Evolutionary conservation across 2,888 invertebrate species (phyloP), one percentile per base, ranked within the genome.

Genomic region (Trichogramma dendrolimi): DNA sequence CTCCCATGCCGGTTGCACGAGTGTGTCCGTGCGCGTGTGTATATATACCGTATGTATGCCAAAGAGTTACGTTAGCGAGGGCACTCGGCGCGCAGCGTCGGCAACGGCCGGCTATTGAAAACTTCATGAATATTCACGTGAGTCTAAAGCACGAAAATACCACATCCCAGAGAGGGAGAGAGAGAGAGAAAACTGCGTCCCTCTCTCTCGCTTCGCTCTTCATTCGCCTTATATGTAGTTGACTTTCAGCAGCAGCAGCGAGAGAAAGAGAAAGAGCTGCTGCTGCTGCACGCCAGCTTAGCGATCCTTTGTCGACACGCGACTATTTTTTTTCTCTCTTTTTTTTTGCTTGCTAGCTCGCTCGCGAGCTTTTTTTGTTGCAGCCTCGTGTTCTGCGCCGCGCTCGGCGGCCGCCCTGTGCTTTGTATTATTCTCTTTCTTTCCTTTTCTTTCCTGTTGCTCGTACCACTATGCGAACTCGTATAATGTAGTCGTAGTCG

Each of bases 101-200:
- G 27, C 27, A 14, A 50, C 44, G 8, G 52, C 10, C 54, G 60
- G 57, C 57, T 53, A 56, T 60, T 60, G 63, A 60, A 60, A 63
- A 60, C 60, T 60, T 63, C 60, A 63, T 63, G 63, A 63, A 63
- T 63, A 63, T 63, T 63, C 62, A 41, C 59, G 55, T 48, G 46
- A 11, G 56, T 48, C 49, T 47, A 44, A 61, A 48, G 58, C 50
- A 58, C 53, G 50, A 56, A 53, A 50, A 63, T 47, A 51, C 46
- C 61, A 54, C 56, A 41, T 63, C 49, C 4, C 43, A 47, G 7
- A 39, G 39, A 53, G 41, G 55, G 46, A 48, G 44, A 38, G 6
- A 38, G 51, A 51, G 44, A 53, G 40, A 43, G 44, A 56, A 27
- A 57, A 50, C 50, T 58, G 41, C 60, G 60, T 60, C 61, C 66